Percentiles rank a stretch among this genome's conserved stretches.
These are phyloP conservation scores for Gila robusta DNA, from an alignment of 2,797 vertebrate species.

Conservation along the genomic window DNA sequence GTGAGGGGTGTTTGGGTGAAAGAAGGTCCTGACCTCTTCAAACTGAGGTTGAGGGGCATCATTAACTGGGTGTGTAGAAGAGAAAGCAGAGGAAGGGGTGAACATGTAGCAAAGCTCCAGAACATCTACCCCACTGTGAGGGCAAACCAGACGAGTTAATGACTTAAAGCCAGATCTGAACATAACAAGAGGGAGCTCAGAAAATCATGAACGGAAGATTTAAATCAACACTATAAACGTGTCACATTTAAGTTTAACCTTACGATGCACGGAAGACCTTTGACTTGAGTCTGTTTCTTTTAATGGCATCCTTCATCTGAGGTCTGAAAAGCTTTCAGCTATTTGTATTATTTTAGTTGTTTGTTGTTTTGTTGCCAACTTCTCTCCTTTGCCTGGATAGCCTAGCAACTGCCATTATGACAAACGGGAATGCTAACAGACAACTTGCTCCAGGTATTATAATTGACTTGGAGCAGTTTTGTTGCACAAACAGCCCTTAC, in stretches of 20 bases:
- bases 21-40: constrained; percentile 34
- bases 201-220: constrained; percentile 33
- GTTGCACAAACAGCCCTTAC: constrained; percentile 30
- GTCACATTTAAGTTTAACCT: constrained; percentile 40
- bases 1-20: constrained; percentile 48
- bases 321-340: constrained; percentile 17
- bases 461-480: background rate
- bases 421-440: constrained; percentile 1
- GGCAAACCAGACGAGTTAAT: constrained; percentile 37
- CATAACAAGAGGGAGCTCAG: constrained; percentile 21
- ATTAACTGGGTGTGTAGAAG: constrained; percentile 33
- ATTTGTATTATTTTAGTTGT: constrained; percentile 11
- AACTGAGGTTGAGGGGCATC: constrained; percentile 30
- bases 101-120: constrained; percentile 32
- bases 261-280: constrained; percentile 14
- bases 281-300: constrained; percentile 32
- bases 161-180: constrained; percentile 35
- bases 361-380: background rate
- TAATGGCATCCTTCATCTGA: constrained; percentile 37
- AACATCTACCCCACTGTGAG: constrained; percentile 52
- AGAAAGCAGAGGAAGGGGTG: constrained; percentile 32
- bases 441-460: constrained; percentile 13
- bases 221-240: constrained; percentile 43
- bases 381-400: background rate
- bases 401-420: background rate